A percentile compares a stretch with the other conserved stretches of the same genome.
Evolutionary conservation across 2,113 vertebrate genomes (phyloP).

Genomic region (Micromys minutus): DNA sequence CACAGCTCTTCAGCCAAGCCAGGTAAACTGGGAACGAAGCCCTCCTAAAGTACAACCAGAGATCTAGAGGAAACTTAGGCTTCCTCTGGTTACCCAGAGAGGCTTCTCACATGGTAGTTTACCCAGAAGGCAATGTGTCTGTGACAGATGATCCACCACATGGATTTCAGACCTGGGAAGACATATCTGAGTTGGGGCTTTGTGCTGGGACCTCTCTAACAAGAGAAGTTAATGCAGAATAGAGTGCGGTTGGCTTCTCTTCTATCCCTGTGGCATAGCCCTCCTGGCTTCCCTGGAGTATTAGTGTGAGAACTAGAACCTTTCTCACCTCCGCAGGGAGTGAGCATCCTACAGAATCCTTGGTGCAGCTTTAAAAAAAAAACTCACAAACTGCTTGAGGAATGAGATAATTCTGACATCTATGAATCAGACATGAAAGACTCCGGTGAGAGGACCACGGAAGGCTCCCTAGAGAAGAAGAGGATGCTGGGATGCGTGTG

Average conservation of each 20-base stretch:
- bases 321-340: not conserved
- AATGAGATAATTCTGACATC: not conserved
- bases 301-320: not conserved
- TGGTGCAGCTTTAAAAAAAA: not conserved
- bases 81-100: not conserved
- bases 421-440: not conserved
- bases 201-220: not conserved
- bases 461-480: not conserved
- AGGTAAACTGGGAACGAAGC: not conserved
- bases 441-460: not conserved
- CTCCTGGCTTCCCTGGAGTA: no score
- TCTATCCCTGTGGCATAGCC: not conserved
- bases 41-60: not conserved
- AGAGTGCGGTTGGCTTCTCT: not conserved
- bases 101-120: not conserved
- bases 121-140: not conserved
- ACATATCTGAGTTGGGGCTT: not conserved
- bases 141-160: accelerated
- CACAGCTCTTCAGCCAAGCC: not conserved
- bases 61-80: not conserved
- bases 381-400: not conserved
- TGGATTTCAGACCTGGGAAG: not conserved
- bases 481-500: no score
- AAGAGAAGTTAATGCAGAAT: not conserved
- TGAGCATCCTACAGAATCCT: not conserved